phyloP scores from a whole-genome alignment of 2,888 invertebrate genomes.

The Drosophila atripex region DNA sequence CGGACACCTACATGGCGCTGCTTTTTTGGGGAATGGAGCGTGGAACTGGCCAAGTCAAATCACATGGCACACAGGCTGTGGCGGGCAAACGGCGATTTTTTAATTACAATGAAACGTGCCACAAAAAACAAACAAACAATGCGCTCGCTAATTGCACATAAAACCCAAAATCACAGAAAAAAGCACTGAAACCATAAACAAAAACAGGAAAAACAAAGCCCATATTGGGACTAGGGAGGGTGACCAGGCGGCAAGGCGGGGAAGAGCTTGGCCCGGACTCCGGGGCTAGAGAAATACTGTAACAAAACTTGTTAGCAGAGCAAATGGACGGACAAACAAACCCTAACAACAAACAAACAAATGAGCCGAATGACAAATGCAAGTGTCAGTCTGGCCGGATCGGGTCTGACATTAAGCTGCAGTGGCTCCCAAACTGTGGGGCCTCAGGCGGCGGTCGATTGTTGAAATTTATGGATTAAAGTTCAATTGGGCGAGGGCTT shows the following conservation, averaged over 20 bases:
- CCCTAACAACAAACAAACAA: conserved; percentile 55
- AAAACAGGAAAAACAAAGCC: conserved; percentile 41
- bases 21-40: conserved; percentile 9
- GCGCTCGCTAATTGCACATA: conserved; percentile 71
- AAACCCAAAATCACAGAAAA: conserved; percentile 51
- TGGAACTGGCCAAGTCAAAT: conserved; percentile 17
- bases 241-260: not conserved
- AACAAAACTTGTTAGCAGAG: conserved; percentile 59
- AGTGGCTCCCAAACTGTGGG: conserved; percentile 50
- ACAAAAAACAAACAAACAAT: conserved; percentile 69
- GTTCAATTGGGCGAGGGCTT: conserved; percentile 29
- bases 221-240: conserved; percentile 1
- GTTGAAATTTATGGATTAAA: conserved; percentile 46
- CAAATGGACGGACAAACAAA: conserved; percentile 68
- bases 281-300: conserved; percentile 47
- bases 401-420: conserved; percentile 58
- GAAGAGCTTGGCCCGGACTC: not conserved
- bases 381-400: conserved; percentile 65
- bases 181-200: conserved; percentile 33
- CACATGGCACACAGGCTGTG: conserved; percentile 41
- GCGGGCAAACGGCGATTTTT: conserved; percentile 56
- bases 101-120: conserved; percentile 75
- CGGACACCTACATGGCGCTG: conserved; percentile 39
- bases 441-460: conserved; percentile 23
- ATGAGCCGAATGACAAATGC: conserved; percentile 69